These are phyloP conservation scores for Diorhabda sublineata DNA, from an alignment of 1,140 invertebrate species.

Conservation along the genomic window DNA sequence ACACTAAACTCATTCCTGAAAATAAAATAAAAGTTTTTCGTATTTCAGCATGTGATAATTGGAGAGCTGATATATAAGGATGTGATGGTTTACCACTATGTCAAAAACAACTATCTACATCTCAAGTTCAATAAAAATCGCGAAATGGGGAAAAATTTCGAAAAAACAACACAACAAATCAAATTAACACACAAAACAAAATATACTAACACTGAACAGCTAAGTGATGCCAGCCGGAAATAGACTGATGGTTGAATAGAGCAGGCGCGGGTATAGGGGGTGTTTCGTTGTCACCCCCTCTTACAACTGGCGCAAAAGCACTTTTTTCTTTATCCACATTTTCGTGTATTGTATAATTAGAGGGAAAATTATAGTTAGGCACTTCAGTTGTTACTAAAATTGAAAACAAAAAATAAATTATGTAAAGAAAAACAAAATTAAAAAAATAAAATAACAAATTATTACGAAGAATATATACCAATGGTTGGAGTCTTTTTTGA, in stretches of 20 bases:
- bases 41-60: too few species aligned
- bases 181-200: slow-evolving; percentile 28
- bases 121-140: too few species aligned
- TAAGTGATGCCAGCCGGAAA: slow-evolving; percentile 59
- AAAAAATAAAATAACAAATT: background rate
- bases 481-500: too few species aligned
- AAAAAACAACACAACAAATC: slow-evolving; percentile 10
- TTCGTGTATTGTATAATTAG: slow-evolving; percentile 51
- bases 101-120: too few species aligned
- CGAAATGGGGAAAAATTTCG: background rate
- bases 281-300: slow-evolving; percentile 51
- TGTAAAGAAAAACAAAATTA: background rate
- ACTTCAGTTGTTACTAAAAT: slow-evolving; percentile 48
- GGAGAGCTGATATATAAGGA: too few species aligned
- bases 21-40: slow-evolving; percentile 30
- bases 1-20: slow-evolving; percentile 70
- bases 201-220: slow-evolving; percentile 60
- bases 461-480: too few species aligned
- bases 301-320: slow-evolving; percentile 60
- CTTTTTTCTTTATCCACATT: slow-evolving; percentile 49
- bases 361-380: slow-evolving; percentile 58
- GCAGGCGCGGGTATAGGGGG: slow-evolving; percentile 54
- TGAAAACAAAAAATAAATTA: slow-evolving; percentile 23
- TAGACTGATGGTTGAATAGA: slow-evolving; percentile 54
- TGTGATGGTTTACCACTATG: too few species aligned